Evolutionary conservation across 2,113 vertebrate species (phyloP).

Genomic region (Romanogobio albipinnatus): DNA sequence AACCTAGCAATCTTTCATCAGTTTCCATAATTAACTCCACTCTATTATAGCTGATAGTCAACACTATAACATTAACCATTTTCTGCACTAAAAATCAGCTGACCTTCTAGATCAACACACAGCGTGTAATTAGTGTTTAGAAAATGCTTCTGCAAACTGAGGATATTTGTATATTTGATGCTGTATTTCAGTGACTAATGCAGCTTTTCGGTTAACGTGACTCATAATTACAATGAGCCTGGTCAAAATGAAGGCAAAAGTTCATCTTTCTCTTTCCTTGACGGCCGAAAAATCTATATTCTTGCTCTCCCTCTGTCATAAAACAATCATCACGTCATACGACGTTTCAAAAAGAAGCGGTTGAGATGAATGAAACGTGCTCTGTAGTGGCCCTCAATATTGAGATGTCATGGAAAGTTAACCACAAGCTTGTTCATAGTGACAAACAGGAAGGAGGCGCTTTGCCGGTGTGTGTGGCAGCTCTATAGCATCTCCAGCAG

Average conservation of each 20-base stretch:
- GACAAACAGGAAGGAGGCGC: slow-evolving; percentile 87
- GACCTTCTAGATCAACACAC: neutral
- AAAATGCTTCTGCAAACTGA: neutral
- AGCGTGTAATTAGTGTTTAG: neutral
- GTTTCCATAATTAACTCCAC: slow-evolving; percentile 73
- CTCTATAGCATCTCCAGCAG: slow-evolving; percentile 50
- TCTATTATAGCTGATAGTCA: neutral
- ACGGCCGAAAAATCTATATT: neutral
- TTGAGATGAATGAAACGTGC: slow-evolving; percentile 32
- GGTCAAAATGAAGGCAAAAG: neutral
- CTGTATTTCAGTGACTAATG: neutral
- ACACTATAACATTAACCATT: neutral
- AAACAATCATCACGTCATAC: slow-evolving; percentile 14
- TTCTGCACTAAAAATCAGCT: neutral
- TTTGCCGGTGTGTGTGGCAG: slow-evolving; percentile 64
- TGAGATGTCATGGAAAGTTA: slow-evolving; percentile 87
- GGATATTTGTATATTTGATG: neutral
- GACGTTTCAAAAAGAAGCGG: neutral
- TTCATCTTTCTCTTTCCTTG: neutral
- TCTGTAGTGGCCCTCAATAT: slow-evolving; percentile 66
- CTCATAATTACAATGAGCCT: neutral
- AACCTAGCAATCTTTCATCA: slow-evolving; percentile 72
- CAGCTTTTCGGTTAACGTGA: slow-evolving; percentile 1
- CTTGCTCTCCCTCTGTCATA: neutral
- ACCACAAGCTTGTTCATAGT: slow-evolving; percentile 69